Percentiles rank a stretch among this genome's conserved stretches.
phyloP scores from a whole-genome alignment of 2,797 vertebrate species.

The Mionectes olivaceus region DNA sequence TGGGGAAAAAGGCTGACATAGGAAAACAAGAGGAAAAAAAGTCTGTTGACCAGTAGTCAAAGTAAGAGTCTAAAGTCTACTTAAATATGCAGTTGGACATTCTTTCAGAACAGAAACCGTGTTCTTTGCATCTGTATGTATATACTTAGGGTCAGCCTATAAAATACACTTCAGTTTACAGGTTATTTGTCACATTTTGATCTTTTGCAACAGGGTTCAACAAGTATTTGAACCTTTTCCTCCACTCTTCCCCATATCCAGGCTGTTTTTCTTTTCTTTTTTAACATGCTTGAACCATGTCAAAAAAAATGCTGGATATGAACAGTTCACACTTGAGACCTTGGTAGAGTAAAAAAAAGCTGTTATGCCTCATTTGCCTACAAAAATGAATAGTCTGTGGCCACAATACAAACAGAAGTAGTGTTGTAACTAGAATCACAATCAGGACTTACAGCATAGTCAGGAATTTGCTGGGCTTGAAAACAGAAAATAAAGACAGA shows the following conservation, averaged over 20 bases:
- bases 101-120: background rate
- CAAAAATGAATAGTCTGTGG: background rate
- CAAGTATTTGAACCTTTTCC: background rate
- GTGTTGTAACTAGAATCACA: background rate
- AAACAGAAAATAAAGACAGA: background rate
- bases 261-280: background rate
- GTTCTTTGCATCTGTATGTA: background rate
- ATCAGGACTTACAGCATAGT: background rate
- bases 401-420: background rate
- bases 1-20: background rate
- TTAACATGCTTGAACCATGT: background rate
- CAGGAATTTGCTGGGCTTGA: background rate
- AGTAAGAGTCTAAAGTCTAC: background rate
- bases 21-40: background rate
- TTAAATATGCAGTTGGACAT: background rate
- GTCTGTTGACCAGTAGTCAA: background rate
- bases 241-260: accelerated
- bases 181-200: background rate
- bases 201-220: background rate
- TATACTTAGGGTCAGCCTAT: background rate
- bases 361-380: background rate
- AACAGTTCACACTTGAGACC: background rate
- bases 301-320: accelerated
- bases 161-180: background rate
- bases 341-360: background rate